Evolutionary conservation across 2,888 invertebrate species (phyloP).

Genomic region (Hemithea aestivaria): DNA sequence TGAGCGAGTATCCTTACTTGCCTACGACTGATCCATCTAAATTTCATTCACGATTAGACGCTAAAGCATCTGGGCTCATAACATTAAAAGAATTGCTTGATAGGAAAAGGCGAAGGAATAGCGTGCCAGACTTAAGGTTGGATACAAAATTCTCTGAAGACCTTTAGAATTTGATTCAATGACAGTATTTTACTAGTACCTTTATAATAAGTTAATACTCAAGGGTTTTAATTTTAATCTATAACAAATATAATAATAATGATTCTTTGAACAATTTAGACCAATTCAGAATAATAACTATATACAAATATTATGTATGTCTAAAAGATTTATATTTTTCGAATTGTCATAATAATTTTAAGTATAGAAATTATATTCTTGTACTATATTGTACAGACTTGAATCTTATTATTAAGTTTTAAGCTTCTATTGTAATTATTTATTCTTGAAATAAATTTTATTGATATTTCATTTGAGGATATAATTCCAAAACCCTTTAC

Average conservation of each 20-base stretch:
- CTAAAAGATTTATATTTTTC: slow-evolving; percentile 15
- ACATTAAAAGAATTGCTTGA: slow-evolving; percentile 61
- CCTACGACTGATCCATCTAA: slow-evolving; percentile 72
- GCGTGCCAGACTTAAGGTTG: slow-evolving; percentile 68
- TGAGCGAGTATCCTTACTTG: slow-evolving; percentile 71
- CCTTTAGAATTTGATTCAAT: slow-evolving; percentile 38
- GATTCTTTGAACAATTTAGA: slow-evolving; percentile 1
- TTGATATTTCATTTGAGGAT: slow-evolving; percentile 18
- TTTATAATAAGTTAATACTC: slow-evolving; percentile 49
- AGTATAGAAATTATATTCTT: slow-evolving; percentile 35
- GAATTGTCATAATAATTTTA: slow-evolving; percentile 22
- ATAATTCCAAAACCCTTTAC: slow-evolving; percentile 7
- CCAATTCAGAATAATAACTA: too few relatives aligned
- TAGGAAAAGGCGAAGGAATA: slow-evolving; percentile 61
- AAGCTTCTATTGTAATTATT: slow-evolving; percentile 59
- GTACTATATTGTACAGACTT: slow-evolving; percentile 72
- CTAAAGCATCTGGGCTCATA: slow-evolving; percentile 67
- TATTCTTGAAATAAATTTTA: slow-evolving; percentile 47
- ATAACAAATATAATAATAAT: not conserved
- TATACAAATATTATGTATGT: too few relatives aligned
- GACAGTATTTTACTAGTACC: slow-evolving; percentile 54
- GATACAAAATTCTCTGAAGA: slow-evolving; percentile 61
- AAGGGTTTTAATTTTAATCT: slow-evolving; percentile 21
- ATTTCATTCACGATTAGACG: slow-evolving; percentile 66
- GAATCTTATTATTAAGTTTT: slow-evolving; percentile 61